phyloP scores from a whole-genome alignment of 2,113 vertebrate species.

The Pipra filicauda region DNA sequence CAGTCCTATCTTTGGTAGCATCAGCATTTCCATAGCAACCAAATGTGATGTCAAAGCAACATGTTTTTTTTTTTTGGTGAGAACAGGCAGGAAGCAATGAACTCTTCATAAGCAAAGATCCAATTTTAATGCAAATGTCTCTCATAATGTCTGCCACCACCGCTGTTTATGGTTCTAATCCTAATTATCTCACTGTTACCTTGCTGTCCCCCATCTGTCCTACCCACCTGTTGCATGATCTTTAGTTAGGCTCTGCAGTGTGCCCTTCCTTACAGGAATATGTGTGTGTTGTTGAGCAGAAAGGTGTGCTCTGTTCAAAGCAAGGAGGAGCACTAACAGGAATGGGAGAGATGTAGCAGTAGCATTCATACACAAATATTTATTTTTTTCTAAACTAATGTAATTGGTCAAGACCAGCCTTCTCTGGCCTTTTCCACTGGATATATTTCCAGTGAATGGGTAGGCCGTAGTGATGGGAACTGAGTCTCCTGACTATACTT shows the following conservation, averaged over 20 bases:
- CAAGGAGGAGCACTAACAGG: background rate
- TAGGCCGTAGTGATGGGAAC: background rate
- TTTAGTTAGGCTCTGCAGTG: background rate
- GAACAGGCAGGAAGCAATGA: constrained; percentile 12
- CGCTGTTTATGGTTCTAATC: background rate
- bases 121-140: constrained; percentile 19
- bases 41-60: constrained; percentile 49
- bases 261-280: background rate
- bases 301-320: background rate
- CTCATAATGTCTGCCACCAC: background rate
- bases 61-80: background rate
- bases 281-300: background rate
- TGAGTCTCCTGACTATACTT: background rate
- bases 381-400: background rate
- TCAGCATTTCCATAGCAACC: constrained; percentile 48
- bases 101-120: constrained; percentile 21
- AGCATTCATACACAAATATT: background rate
- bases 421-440: background rate
- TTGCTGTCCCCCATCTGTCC: constrained; percentile 10
- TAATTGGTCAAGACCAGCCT: background rate
- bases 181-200: background rate
- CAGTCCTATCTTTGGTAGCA: constrained; percentile 38
- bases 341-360: background rate
- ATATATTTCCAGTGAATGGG: background rate
- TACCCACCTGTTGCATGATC: background rate